Evolutionary conservation across 2,797 vertebrate genomes (phyloP).

Genomic region (Hemibagrus guttatus): DNA sequence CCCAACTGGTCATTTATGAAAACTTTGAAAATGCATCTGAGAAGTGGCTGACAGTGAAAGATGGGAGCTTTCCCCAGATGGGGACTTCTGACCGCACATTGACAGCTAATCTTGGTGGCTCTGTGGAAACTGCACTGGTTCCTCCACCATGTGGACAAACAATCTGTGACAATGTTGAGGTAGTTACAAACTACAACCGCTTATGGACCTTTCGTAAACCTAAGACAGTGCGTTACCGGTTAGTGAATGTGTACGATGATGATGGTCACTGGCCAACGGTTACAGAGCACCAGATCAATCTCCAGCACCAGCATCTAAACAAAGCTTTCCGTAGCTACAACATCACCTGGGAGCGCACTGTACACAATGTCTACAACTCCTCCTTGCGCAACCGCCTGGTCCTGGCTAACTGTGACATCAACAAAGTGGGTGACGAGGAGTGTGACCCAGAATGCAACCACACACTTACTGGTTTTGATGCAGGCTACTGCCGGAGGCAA

Average conservation of each 20-base stretch:
- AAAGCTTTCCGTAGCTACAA: constrained; percentile 91
- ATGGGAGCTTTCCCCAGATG: constrained; percentile 80
- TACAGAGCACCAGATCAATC: constrained; percentile 89
- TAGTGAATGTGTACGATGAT: constrained; percentile 90
- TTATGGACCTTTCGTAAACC: constrained; percentile 85
- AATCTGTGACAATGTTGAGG: constrained; percentile 88
- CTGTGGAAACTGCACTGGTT: constrained; percentile 85
- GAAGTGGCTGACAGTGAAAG: constrained; percentile 83
- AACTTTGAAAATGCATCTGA: constrained; percentile 88
- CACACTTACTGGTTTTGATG: constrained; percentile 89
- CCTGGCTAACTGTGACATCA: constrained; percentile 94
- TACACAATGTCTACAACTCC: constrained; percentile 89
- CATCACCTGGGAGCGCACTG: constrained; percentile 94
- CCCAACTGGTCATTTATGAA: constrained; percentile 91
- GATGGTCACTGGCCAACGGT: constrained; percentile 82
- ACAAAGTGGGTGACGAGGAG: constrained; percentile 88
- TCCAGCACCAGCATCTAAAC: constrained; percentile 91
- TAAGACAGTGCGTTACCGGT: constrained; percentile 89
- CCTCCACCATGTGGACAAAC: constrained; percentile 93
- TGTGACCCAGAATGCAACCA: constrained; percentile 97
- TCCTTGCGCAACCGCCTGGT: constrained; percentile 88
- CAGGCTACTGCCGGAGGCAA: constrained; percentile 84
- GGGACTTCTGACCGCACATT: constrained; percentile 70
- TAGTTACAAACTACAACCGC: constrained; percentile 91
- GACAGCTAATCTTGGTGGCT: constrained; percentile 71